Base-by-base conservation (phyloP, 2,797 vertebrate genomes). In the Pseudochromis fuscus region DNA sequence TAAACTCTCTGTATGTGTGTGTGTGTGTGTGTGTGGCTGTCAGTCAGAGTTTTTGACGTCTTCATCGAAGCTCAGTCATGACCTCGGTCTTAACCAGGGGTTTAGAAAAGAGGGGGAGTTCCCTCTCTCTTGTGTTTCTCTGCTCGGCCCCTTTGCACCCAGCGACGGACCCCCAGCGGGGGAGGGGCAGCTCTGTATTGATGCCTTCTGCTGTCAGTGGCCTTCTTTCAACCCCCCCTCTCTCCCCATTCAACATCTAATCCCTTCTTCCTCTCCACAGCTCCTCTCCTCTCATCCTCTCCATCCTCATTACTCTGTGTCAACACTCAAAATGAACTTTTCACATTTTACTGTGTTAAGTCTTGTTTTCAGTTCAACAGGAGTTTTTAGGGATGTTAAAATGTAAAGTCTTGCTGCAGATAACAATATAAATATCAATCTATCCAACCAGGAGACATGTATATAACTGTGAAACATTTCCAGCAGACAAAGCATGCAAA, bases 11-110 rank as follows among this genome's bases (percentile, higher is more conserved):
- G 65, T 63, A 50, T 69, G 70, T 79, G 65, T 69, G 67, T 56
- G 77, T 64, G 72, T 42, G 78, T 30, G 27, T 67, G 60, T 69
- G 72, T 65, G 72, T 67, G 63, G 84, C 96, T 97, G 96, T 97
- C 95, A 95, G 91, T 95, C 93, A 92, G 62, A 70, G 65, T 61
- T 85, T 92, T 93, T 94, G 96, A 98, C 94, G 92, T 96, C 96
- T 98, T 96, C 95, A 98, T 98, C 95, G n/a, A 93, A 94, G 93
- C 93, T 93, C 92, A 90, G 82, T 87, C 94, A 83, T 96, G 96
- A 97, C 96, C 95, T 89, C 78, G 73, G 90, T 87, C 88, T 90
- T 89, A 89, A 91, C 87, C 83, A 63, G 59, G 24, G 77, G 63
- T 81, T 85, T 75, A 67, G 56, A 87, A 83, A 77, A 81, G 79